Evolutionary conservation across 2,797 vertebrate species (phyloP), one percentile per base, ranked within the genome.

Genomic region (Neostethus bicornis): DNA sequence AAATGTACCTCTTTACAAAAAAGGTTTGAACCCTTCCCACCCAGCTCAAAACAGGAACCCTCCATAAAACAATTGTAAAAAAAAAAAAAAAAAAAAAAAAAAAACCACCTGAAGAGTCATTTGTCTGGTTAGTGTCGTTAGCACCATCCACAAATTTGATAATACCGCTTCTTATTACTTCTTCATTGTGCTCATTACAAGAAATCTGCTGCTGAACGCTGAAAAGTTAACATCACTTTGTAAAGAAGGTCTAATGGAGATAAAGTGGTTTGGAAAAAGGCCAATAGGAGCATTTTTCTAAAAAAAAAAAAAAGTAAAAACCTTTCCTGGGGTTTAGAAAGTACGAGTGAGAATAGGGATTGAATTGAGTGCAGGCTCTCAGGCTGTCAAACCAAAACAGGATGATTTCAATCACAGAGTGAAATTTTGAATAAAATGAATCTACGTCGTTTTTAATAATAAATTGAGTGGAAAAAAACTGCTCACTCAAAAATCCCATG

Each of bases 351-450:
- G 5, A 39, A 29, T 11, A 50, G 48, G 7, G 14, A 9, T 11
- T 9, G 46, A 55, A 1, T 24, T 34, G 25, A 35, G 34, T 44
- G 24, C 34, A 47, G 24, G 31, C 32, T 43, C 21, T 43, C 2
- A 39, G 25, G 19, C 26, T 31, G 37, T 54, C 38, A 52, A 42
- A 63, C 13, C 31, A 49, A 17, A 54, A 43, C 23, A 32, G 23
- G 23, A 35, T 1, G 5, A 34, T 54, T 48, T 61, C 20, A 61
- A 43, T 46, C 14, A 26, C 17, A 21, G 23, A 16, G 45, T 37
- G 16, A 3, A 44, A 28, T n/a, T 26, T 10, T 49, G 21, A 21
- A 28, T 10, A 23, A 31, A 49, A 45, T 41, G 0, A 28, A 20
- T 2, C 14, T 14, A n/a, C 25, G n/a, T 41, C 12, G 4, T 25